Evolutionary conservation across 2,113 vertebrate genomes (phyloP).

Genomic region (Reinhardtius hippoglossoides): DNA sequence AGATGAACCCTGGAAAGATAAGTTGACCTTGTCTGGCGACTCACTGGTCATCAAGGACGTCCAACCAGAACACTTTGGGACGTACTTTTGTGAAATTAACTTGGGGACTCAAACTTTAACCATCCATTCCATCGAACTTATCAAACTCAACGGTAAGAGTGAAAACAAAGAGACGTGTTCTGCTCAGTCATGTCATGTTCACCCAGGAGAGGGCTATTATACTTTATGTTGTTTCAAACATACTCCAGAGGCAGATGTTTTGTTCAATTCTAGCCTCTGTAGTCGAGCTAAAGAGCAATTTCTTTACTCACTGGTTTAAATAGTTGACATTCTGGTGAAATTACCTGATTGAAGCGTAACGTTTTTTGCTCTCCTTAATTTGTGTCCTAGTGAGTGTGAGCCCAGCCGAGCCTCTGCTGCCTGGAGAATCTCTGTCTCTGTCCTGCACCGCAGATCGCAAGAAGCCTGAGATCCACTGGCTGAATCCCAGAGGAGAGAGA

Average conservation of each 20-base stretch:
- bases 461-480: conserved; percentile 32
- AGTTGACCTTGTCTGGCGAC: fast-evolving
- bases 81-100: conserved; percentile 6
- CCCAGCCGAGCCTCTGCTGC: conserved; percentile 1
- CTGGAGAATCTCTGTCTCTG: background rate
- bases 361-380: background rate
- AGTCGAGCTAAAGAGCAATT: background rate
- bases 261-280: background rate
- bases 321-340: background rate
- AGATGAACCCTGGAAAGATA: conserved; percentile 20
- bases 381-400: conserved; percentile 43
- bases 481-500: conserved; percentile 4
- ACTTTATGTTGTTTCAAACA: background rate
- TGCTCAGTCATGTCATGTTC: too few relatives aligned
- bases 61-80: conserved; percentile 40
- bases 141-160: conserved; percentile 53
- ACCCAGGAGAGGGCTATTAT: background rate
- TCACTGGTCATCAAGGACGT: conserved; percentile 60
- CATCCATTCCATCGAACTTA: conserved; percentile 13
- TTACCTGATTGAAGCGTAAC: background rate
- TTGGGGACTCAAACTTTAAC: fast-evolving
- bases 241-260: background rate
- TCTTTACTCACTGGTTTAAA: background rate
- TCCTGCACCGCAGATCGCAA: background rate
- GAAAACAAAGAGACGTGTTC: background rate